Base-by-base conservation (phyloP, 2,797 vertebrate species). In the Dicrostonyx torquatus region DNA sequence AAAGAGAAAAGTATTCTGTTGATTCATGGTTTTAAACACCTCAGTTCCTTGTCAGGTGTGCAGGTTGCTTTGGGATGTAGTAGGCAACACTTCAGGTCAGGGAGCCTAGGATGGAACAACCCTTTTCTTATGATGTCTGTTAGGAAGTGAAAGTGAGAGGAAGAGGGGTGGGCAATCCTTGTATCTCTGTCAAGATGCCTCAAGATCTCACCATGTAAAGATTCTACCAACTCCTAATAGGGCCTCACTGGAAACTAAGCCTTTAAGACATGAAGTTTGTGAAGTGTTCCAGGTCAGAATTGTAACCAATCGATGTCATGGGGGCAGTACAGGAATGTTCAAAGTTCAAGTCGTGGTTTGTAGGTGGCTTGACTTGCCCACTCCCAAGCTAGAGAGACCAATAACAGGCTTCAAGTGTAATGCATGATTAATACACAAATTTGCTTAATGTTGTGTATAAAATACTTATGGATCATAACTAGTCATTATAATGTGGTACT, bases 361-460 rank as follows among this genome's bases (percentile, higher is more conserved):
- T 79, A 89, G 78, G 73, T 2, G 50, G 11, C 0, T 40, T 40
- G 78, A 34, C 9, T n/a, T 3, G 34, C n/a, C 91, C 55, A 53
- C 15, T 75, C 75, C 79, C 18, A 53, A 17, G 6, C n/a, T 77
- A 14, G 37, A 9, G 55, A 92, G 43, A 1, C 7, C 64, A 85
- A 26, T 1, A 55, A 50, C 8, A 70, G 66, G n/a, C 6, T 2
- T 87, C 40, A 60, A 0, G 14, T 43, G 60, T 2, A 66, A 4
- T 70, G 10, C 58, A 53, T 66, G 68, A 83, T 66, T 78, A 9
- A 24, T 8, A 15, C 73, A 14, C 1, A 20, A 94, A n/a, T 75
- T 82, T 50, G 29, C 50, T 64, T 68, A 45, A 87, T 88, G 92
- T 82, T 92, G 4, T 92, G 4, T 31, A 29, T 82, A 58, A 94